These are phyloP conservation scores for Macrobrachium nipponense DNA, from an alignment of 1,140 invertebrate species.

Conservation along the genomic window DNA sequence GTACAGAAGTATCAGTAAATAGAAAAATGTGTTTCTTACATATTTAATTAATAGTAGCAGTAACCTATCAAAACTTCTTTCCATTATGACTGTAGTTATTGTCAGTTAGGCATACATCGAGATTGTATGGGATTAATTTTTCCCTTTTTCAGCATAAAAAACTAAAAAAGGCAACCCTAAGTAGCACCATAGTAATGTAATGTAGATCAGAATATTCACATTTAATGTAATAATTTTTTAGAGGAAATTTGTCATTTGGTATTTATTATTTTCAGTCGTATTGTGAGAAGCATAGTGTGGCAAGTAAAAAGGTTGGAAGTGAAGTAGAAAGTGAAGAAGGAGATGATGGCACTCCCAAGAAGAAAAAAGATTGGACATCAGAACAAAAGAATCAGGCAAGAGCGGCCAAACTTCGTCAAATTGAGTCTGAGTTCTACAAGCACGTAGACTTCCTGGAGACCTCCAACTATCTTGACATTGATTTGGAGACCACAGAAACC, in stretches of 20 bases:
- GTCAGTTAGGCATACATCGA: too few species aligned
- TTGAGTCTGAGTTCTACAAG: constrained; percentile 93
- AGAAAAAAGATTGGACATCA: constrained; percentile 89
- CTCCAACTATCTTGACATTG: constrained; percentile 77
- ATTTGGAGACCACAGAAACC: constrained; percentile 83
- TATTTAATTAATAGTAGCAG: too few species aligned
- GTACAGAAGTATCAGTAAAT: too few species aligned
- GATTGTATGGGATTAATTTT: too few species aligned
- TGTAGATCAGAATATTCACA: too few species aligned
- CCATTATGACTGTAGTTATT: too few species aligned
- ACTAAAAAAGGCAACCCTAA: too few species aligned
- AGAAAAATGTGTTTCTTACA: too few species aligned
- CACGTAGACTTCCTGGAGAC: constrained; percentile 85
- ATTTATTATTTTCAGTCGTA: constrained; percentile 78
- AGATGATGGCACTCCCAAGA: constrained; percentile 66
- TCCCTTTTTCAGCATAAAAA: too few species aligned
- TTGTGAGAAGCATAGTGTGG: constrained; percentile 94
- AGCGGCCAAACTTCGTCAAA: constrained; percentile 86
- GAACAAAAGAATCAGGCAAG: constrained; percentile 90
- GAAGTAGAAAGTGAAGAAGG: constrained; percentile 64
- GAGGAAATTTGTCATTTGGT: not conserved
- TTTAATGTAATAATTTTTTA: too few species aligned
- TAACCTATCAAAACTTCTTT: too few species aligned
- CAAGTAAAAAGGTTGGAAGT: constrained; percentile 84
- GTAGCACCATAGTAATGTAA: too few species aligned